Evolutionary conservation across 1,140 invertebrate genomes (phyloP).

Genomic region (Drosophila pruinosa): DNA sequence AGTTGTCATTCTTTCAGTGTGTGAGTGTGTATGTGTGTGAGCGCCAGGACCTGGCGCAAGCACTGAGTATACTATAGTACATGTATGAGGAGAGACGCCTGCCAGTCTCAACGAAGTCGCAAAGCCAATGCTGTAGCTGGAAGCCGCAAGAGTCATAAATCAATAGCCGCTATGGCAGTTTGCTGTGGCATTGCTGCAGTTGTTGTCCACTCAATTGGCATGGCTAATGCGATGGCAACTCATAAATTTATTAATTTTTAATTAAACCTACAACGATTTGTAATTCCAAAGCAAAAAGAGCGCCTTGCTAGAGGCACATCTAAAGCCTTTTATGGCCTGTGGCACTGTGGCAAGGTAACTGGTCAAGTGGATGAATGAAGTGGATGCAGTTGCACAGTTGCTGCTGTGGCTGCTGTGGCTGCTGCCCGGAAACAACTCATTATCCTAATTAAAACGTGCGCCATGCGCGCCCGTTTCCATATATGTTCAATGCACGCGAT

Average conservation of each 20-base stretch:
- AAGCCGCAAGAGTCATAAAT: conserved; percentile 35
- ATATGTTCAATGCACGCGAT: conserved; percentile 80
- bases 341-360: conserved; percentile 4
- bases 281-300: conserved; percentile 59
- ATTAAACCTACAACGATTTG: conserved; percentile 79
- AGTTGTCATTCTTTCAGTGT: conserved; percentile 16
- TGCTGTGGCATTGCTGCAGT: conserved; percentile 32
- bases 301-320: conserved; percentile 28
- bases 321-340: conserved; percentile 58
- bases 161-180: conserved; percentile 23
- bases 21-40: not conserved
- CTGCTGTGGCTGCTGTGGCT: not conserved
- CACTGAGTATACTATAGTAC: not conserved
- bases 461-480: conserved; percentile 75
- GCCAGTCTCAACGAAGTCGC: conserved; percentile 28
- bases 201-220: conserved; percentile 72
- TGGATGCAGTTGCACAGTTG: conserved; percentile 12
- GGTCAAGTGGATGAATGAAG: conserved; percentile 40
- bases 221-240: conserved; percentile 78
- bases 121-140: not conserved
- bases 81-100: conserved; percentile 27
- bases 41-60: conserved; percentile 3
- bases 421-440: conserved; percentile 81
- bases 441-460: conserved; percentile 83
- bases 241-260: conserved; percentile 82